Evolutionary conservation across 2,113 vertebrate genomes (phyloP).

Genomic region (Apus apus): DNA sequence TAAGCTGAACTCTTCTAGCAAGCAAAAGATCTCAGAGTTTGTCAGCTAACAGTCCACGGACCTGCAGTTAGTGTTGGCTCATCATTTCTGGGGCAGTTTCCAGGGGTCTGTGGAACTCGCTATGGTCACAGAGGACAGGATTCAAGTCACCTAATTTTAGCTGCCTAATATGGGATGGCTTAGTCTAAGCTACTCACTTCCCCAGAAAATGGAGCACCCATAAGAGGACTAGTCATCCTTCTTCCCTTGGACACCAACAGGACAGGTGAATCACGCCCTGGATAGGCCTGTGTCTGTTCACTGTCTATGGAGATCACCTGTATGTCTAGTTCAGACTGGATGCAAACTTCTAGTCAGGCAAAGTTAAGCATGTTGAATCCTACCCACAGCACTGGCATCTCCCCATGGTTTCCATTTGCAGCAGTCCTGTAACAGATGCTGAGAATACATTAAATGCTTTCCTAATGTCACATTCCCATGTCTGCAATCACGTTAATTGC

Average conservation of each 20-base stretch:
- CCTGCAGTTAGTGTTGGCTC: background rate
- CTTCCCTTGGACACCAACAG: background rate
- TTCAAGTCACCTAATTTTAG: background rate
- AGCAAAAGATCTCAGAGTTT: background rate
- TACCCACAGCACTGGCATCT: constrained; percentile 31
- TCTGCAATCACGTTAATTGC: constrained; percentile 53
- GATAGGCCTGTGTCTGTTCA: background rate
- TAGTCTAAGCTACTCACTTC: background rate
- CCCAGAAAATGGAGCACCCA: background rate
- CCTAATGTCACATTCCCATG: constrained; percentile 65
- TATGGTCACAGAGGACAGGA: background rate
- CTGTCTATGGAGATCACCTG: background rate
- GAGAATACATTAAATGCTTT: constrained; percentile 59
- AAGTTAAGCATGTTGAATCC: background rate
- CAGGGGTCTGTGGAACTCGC: background rate
- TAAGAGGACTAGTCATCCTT: background rate
- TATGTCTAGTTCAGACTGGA: background rate
- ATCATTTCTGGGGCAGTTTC: background rate
- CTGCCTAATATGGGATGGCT: background rate
- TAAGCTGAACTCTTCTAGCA: background rate
- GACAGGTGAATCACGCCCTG: background rate
- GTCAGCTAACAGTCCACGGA: background rate
- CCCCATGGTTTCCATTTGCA: constrained; percentile 49
- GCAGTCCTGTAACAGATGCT: constrained; percentile 52
- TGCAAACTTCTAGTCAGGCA: background rate